Base-by-base conservation (phyloP, 2,888 invertebrate species). In the Leptodirus hochenwartii region DNA sequence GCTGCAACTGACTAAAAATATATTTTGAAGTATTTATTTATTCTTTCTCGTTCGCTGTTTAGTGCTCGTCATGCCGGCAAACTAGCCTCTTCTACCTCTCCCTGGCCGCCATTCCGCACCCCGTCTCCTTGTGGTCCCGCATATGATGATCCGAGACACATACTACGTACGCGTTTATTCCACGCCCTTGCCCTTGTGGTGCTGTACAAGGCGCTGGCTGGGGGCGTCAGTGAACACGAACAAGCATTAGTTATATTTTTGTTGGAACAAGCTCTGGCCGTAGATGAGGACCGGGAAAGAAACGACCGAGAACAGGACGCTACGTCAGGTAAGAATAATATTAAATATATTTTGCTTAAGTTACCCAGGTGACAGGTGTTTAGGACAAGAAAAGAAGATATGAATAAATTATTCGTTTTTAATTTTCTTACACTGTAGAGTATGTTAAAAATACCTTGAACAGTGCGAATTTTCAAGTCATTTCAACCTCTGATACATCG, bases 221-320 rank as follows among this genome's bases (percentile, higher is more conserved):
- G 71, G 9, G 64, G 68, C 37, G 66, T 81, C 33, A 78, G 85
- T 26, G 93, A 95, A 56, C 85, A 88, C 54, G 72, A 88, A 43
- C 66, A 91, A 43, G 84, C 88, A 30, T 59, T 91, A 34, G 71
- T 81, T 27, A 64, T 91, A 10, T 90, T 85, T 53, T 65, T 95
- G 33, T 59, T 95, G 36, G 82, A 87, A 53, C 76, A 87, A 53
- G 79, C 84, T 16, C 69, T 85, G 5, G n/a, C n/a, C n/a, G n/a
- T n/a, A n/a, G n/a, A n/a, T n/a, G n/a, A n/a, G n/a, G n/a, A n/a
- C n/a, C n/a, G n/a, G n/a, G n/a, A n/a, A n/a, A n/a, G n/a, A n/a
- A n/a, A n/a, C n/a, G n/a, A n/a, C n/a, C n/a, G n/a, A n/a, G n/a
- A n/a, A n/a, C n/a, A n/a, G n/a, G n/a, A 20, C 20, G 20, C 8